phyloP scores from a whole-genome alignment of 2,888 invertebrate species.

The Nasonia oneida region DNA sequence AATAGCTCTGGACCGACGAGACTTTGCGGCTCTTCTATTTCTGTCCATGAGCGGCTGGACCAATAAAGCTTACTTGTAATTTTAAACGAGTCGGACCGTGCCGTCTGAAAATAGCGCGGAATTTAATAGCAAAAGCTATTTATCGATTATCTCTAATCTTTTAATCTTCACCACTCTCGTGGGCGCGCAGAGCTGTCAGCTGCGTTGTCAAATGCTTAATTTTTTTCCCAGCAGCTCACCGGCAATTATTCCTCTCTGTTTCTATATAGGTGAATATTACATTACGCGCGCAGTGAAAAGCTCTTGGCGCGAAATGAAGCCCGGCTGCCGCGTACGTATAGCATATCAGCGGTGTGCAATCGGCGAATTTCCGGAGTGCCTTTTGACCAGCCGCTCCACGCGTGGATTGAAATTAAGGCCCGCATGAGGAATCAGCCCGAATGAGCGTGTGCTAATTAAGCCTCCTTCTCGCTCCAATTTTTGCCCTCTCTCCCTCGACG shows the following conservation, averaged over 20 bases:
- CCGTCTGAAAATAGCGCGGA: background rate
- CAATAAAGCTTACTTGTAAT: background rate
- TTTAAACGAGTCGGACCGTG: background rate
- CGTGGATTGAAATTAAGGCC: background rate
- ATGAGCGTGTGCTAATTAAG: background rate
- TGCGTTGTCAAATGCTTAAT: slow-evolving; percentile 64
- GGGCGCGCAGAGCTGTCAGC: background rate
- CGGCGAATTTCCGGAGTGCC: background rate
- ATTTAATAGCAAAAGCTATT: background rate
- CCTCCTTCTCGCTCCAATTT: background rate
- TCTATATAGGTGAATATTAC: background rate
- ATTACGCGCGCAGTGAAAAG: background rate
- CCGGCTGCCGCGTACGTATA: background rate
- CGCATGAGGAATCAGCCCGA: background rate
- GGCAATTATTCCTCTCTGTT: slow-evolving; percentile 34
- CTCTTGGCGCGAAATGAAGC: background rate
- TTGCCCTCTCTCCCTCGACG: no score
- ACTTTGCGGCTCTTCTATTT: no score
- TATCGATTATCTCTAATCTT: slow-evolving; percentile 32
- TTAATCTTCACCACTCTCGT: background rate
- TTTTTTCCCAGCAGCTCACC: slow-evolving; percentile 63
- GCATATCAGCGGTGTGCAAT: background rate
- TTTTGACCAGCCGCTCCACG: background rate
- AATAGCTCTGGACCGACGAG: background rate
- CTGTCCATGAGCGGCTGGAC: no score